Evolutionary conservation across 1,140 invertebrate genomes (phyloP).

Genomic region (Arctopsyche grandis): DNA sequence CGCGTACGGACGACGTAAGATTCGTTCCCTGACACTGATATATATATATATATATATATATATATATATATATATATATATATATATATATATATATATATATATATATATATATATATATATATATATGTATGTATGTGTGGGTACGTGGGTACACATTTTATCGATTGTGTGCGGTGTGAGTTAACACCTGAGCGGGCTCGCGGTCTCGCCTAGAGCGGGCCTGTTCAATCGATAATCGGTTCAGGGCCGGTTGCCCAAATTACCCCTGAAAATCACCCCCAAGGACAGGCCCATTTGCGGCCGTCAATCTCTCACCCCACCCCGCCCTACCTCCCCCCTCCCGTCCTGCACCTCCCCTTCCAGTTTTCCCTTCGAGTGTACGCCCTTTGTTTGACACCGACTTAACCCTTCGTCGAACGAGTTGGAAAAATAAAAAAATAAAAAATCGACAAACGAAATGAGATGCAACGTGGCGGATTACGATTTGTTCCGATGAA

Average conservation of each 20-base stretch:
- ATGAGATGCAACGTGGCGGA: no score
- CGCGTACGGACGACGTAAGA: no score
- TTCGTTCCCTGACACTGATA: not conserved
- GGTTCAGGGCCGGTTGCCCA: conserved; percentile 11
- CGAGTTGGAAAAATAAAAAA: not conserved
- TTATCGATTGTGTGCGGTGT: not conserved
- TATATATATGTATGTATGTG: not conserved
- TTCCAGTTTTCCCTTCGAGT: no score
- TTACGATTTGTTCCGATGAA: no score
- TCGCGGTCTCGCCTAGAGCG: not conserved
- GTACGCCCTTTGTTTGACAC: not conserved
- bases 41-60: no score
- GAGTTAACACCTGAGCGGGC: conserved; percentile 6
- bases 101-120: not conserved
- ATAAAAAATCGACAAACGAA: no score
- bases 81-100: not conserved
- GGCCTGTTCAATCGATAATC: conserved; percentile 8
- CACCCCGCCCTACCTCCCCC: not conserved
- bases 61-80: not conserved
- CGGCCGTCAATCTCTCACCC: not conserved
- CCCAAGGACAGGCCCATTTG: conserved; percentile 5
- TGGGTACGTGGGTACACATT: not conserved
- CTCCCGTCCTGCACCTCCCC: not conserved
- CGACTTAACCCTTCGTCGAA: not conserved
- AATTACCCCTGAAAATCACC: conserved; percentile 14